These are phyloP conservation scores for Ctenosaura bakeri DNA, from an alignment of 2,797 vertebrate genomes.

Conservation along the genomic window DNA sequence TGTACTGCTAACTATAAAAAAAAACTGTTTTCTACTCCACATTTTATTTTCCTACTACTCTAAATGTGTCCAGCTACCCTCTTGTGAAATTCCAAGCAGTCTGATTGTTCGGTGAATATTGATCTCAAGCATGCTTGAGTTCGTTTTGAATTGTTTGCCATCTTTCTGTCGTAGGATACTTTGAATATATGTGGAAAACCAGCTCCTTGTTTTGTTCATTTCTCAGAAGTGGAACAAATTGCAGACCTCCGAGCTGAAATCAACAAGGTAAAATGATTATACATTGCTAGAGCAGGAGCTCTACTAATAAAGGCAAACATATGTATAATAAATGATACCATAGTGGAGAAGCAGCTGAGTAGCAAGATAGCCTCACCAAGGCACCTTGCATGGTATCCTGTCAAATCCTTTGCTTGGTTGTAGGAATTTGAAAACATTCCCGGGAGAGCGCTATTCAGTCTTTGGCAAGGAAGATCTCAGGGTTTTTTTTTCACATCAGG, in stretches of 20 bases:
- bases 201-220: conserved; percentile 80
- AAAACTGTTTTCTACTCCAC: too few species aligned
- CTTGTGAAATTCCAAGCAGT: not conserved
- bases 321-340: not conserved
- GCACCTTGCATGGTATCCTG: not conserved
- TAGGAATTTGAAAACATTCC: not conserved
- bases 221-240: conserved; percentile 81
- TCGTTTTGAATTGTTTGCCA: conserved; percentile 8
- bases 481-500: not conserved
- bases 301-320: not conserved
- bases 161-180: conserved; percentile 77
- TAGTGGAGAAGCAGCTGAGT: not conserved
- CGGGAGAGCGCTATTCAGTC: not conserved
- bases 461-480: not conserved
- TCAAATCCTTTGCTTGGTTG: not conserved
- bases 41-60: too few species aligned
- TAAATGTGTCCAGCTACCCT: too few species aligned
- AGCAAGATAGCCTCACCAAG: too few species aligned
- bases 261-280: conserved; percentile 81
- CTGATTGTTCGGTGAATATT: not conserved
- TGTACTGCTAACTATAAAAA: too few species aligned
- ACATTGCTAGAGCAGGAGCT: not conserved
- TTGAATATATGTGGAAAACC: conserved; percentile 77
- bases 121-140: not conserved
- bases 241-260: conserved; percentile 82